Evolutionary conservation across 2,797 vertebrate genomes (phyloP), one percentile per base, ranked within the genome.

Genomic region (Smutsia gigantea): DNA sequence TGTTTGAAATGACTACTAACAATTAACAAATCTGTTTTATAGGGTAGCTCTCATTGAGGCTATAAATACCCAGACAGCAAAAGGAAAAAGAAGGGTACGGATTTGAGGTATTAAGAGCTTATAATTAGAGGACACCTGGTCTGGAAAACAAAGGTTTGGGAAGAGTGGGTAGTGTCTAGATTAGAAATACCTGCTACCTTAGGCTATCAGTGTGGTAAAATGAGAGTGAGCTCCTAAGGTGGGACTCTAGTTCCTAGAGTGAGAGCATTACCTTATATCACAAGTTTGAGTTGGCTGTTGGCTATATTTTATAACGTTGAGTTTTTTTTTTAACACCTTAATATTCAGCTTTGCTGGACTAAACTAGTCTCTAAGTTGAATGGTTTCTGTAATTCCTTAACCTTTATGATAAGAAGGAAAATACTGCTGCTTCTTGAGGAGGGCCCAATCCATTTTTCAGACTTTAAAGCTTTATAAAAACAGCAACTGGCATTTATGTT

Each of bases 381-480:
- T 51, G 2, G 27, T 86, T 37, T 92, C 74, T 96, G 9, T 88
- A 87, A 53, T 92, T 90, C 74, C 55, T 94, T 93, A 61, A 61
- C 57, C 25, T 89, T 66, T 88, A 69, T 71, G 78, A 74, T 94
- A 86, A 85, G 89, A 82, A 72, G 92, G 71, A 84, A 96, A 87
- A 71, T 92, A 74, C 14, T 82, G 82, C 21, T 34, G 57, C 13
- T 93, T 90, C 61, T 74, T 66, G 63, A 39, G 74, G 55, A 74
- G 34, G 51, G 15, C 14, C 46, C 39, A 90, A 27, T 87, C 75
- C 29, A 12, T 83, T 7, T 82, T 59, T 75, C 42, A 93, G 77
- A 75, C 13, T 71, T 94, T 61, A 87, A 90, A 92, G 25, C 37
- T 95, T 91, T n/a, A 72, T 78, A 31, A 42, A 57, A 57, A 29